A percentile compares a stretch with the other conserved stretches of the same genome.
Evolutionary conservation across 92 coral and sea anemone genomes (phyloP).

Genomic region (Ricordea florida): DNA sequence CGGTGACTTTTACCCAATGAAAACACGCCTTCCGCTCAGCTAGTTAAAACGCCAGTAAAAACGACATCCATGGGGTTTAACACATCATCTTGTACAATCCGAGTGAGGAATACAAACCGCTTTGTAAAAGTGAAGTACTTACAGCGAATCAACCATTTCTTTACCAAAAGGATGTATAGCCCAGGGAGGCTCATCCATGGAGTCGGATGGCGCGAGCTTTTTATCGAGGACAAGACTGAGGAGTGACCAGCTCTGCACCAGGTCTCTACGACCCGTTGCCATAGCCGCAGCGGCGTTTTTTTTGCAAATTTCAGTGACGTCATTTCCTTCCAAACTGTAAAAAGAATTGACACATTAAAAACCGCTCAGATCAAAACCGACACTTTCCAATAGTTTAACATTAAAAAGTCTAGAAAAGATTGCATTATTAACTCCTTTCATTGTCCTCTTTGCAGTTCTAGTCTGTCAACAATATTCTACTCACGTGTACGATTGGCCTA

Average conservation of each 20-base stretch:
- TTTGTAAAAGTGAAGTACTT: too few relatives aligned
- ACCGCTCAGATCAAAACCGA: background rate
- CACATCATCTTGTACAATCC: too few relatives aligned
- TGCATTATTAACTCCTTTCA: too few relatives aligned
- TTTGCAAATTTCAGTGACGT: slow-evolving; percentile 85
- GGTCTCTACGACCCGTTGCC: slow-evolving; percentile 91
- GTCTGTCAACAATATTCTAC: too few relatives aligned
- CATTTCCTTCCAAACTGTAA: slow-evolving; percentile 82
- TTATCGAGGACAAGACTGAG: slow-evolving; percentile 81
- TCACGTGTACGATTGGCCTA: slow-evolving; percentile 83
- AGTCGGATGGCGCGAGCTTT: slow-evolving; percentile 73
- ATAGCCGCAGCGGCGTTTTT: slow-evolving; percentile 90
- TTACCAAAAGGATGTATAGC: slow-evolving; percentile 97
- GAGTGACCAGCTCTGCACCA: slow-evolving; percentile 97
- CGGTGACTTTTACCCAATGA: too few relatives aligned
- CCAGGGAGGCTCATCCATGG: slow-evolving; percentile 93
- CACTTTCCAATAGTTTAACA: background rate
- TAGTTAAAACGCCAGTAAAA: too few relatives aligned
- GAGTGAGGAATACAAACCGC: too few relatives aligned
- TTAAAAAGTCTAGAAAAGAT: too few relatives aligned
- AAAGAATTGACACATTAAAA: background rate
- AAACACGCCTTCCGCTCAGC: too few relatives aligned
- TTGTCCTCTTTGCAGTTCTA: too few relatives aligned
- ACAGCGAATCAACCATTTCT: slow-evolving; percentile 82
- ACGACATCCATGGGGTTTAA: too few relatives aligned